Percentiles rank a stretch among this genome's conserved stretches.
Evolutionary conservation across 2,797 vertebrate species (phyloP).

Genomic region (Leptatherina wallacei): DNA sequence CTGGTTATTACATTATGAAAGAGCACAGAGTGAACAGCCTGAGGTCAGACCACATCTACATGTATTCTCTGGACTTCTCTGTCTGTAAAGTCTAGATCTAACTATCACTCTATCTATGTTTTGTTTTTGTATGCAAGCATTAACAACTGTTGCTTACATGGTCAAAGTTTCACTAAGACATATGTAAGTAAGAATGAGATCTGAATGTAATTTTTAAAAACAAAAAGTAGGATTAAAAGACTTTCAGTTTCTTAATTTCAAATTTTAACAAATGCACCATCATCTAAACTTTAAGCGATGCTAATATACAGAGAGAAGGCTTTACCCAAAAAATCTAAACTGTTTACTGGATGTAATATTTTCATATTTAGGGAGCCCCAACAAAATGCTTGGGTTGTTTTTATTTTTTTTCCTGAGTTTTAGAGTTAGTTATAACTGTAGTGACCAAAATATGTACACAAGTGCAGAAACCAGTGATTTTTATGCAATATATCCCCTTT

Average conservation of each 20-base stretch:
- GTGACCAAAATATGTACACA: no score
- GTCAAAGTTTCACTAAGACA: not conserved
- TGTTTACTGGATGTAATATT: not conserved
- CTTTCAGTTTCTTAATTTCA: not conserved
- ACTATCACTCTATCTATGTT: not conserved
- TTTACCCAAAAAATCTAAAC: not conserved
- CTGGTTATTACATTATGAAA: not conserved
- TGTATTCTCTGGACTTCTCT: not conserved
- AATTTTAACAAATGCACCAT: no score
- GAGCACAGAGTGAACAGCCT: not conserved
- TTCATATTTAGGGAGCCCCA: not conserved
- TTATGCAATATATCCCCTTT: not conserved
- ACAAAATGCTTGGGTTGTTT: not conserved
- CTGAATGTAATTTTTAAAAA: not conserved
- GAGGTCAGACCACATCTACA: no score
- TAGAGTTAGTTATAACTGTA: not conserved
- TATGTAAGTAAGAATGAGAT: not conserved
- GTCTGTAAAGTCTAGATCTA: not conserved
- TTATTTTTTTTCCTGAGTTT: not conserved
- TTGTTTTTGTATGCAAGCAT: no score
- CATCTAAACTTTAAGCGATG: no score
- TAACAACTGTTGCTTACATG: no score
- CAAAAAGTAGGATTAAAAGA: not conserved
- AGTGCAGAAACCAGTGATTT: not conserved
- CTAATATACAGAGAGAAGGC: no score